Base-by-base conservation (phyloP, 2,888 invertebrate genomes). In the Lepidocyrtoides sp. region DNA sequence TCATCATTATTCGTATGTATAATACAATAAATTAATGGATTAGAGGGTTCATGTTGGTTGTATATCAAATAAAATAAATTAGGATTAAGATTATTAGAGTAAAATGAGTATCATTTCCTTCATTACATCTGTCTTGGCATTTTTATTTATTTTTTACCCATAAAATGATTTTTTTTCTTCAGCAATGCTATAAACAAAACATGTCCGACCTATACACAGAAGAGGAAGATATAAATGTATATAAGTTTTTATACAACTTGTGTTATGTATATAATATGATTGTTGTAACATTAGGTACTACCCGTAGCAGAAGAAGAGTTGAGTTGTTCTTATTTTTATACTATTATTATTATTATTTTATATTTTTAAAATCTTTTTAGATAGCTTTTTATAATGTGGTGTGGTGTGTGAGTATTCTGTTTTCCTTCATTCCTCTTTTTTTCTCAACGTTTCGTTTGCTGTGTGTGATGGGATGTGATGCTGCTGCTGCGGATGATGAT, bases 101-200 rank as follows among this genome's bases (percentile, higher is more conserved):
- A 41, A 48, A 82, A 89, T 89, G 88, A 89, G 88, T 89, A 89
- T 89, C 88, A 79, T 79, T 79, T 79, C 69, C 69, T 69, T 82
- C 87, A 41, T 57, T 82, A 72, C 54, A 72, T 79, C 36, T 89
- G 26, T 69, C 66, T 48, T 60, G 57, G 17, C 29, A 44, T 29
- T 81, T 36, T 48, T 36, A 60, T 36, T 14, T 75, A 3, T 36
- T 44, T 36, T 57, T 44, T 48, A 20, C 26, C 7, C n/a, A 44
- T 20, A 54, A 48, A 63, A 63, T 63, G 63, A 29, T 3, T 36
- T 36, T 36, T 36, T 36, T 36, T 36, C n/a, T 14, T 63, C 36
- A 4, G 36, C 36, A 4, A 54, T 84, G 51, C 23, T 82, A 36
- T 63, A 2, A 63, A 63, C 14, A 63, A 48, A 48, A 10, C 3